Percentiles rank a stretch among this genome's conserved stretches.
Conservation (phyloP, 2,888 invertebrate species). For the Eretmocerus hayati region DNA sequence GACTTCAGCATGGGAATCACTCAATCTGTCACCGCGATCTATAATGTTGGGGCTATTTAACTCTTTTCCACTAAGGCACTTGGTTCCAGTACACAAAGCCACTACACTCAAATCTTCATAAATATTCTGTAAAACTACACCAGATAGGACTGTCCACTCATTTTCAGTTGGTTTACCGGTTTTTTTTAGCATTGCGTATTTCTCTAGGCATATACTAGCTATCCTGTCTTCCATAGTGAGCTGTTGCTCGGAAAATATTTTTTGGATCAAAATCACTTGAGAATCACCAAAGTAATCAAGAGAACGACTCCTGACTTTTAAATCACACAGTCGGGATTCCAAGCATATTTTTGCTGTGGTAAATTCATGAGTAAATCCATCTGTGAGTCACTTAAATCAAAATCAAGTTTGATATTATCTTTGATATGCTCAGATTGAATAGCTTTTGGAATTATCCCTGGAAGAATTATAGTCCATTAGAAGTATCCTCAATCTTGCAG, state of each 20-base stretch:
- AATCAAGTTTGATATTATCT: conserved; percentile 56
- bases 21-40: conserved; percentile 62
- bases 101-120: conserved; percentile 54
- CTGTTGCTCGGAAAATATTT: too few species aligned
- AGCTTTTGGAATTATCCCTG: conserved; percentile 62
- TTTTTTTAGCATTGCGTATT: conserved; percentile 61
- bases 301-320: conserved; percentile 31
- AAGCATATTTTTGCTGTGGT: conserved; percentile 50
- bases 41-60: conserved; percentile 49
- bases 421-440: conserved; percentile 52
- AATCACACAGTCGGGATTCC: conserved; percentile 53
- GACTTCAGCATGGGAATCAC: conserved; percentile 91
- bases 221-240: conserved; percentile 51
- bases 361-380: conserved; percentile 50
- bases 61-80: conserved; percentile 72
- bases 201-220: conserved; percentile 54
- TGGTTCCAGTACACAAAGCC: conserved; percentile 84
- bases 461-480: conserved; percentile 19
- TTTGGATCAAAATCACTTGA: not conserved
- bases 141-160: conserved; percentile 83
- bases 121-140: conserved; percentile 53
- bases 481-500: not conserved
- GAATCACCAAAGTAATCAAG: not conserved
- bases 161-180: conserved; percentile 68
- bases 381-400: conserved; percentile 51